Evolutionary conservation across 2,888 invertebrate genomes (phyloP), one percentile per base, ranked within the genome.

Genomic region (Aleiodes alternator): DNA sequence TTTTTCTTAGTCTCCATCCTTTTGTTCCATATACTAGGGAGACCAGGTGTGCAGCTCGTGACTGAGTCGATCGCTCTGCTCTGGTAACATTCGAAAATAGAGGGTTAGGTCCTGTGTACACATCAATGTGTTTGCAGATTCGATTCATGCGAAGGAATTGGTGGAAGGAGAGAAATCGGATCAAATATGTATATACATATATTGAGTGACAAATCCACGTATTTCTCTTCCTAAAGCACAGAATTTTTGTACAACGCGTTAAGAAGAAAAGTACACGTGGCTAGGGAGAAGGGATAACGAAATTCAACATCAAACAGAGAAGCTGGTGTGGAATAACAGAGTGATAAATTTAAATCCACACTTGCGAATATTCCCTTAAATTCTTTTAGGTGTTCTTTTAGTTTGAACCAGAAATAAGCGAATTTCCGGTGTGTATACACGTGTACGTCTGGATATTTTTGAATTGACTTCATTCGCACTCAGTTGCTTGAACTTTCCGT

Each of bases 211-310:
- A 51, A 55, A 61, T 56, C n/a, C 53, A 23, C 73, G 78, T 81
- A 81, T 82, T 81, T 82, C 71, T 61, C 71, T 64, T 56, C 69
- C 16, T 71, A 34, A 68, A 71, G 61, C 14, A 72, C 71, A 59
- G 12, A 48, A n/a, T 55, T 55, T 55, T 55, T 14, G 12, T 11
- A 11, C 7, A 8, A 9, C 43, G 11, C 43, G 43, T 43, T 43
- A 43, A 43, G 43, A 9, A 43, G 43, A 8, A 43, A 11, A 43
- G 43, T 34, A 34, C 1, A 34, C 34, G 34, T 11, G 43, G 11
- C 9, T 7, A 11, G 43, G 9, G 43, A 8, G 43, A 11, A 8
- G 43, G 9, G 43, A 43, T 43, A 11, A 43, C 43, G 9, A 8
- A 43, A 11, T 43, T 43, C 9, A 43, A 43, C 43, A 43, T 43